phyloP scores from a whole-genome alignment of 64 coral and sea anemone species.

The Platygyra sinensis region DNA sequence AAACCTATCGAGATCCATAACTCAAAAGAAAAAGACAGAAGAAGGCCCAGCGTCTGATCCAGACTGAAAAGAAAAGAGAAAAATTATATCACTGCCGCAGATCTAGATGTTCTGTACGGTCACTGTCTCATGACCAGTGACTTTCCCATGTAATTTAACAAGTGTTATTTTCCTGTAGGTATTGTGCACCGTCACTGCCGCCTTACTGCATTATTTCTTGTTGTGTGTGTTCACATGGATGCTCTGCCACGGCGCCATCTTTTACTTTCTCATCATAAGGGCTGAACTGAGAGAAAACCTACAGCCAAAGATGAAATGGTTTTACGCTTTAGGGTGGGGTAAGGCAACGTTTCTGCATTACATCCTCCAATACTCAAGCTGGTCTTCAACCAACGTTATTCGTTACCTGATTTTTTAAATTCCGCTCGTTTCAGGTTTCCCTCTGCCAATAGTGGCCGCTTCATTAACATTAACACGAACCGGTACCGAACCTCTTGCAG shows the following conservation, averaged over 20 bases:
- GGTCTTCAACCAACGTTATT: not conserved
- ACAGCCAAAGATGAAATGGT: slow-evolving; percentile 56
- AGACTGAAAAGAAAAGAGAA: no score
- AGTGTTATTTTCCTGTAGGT: not conserved
- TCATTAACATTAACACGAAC: not conserved
- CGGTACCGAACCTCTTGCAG: not conserved
- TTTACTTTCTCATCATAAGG: slow-evolving; percentile 61
- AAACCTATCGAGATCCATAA: no score
- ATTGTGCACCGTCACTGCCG: slow-evolving; percentile 43
- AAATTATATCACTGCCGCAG: no score
- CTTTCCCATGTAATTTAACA: no score
- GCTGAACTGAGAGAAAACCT: slow-evolving; percentile 9
- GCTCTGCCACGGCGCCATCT: slow-evolving; percentile 50
- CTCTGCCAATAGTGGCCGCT: slow-evolving; percentile 3
- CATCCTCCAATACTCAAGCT: no score
- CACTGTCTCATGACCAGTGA: no score
- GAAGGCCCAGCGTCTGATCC: no score
- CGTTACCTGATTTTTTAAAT: not conserved
- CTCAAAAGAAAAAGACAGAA: no score
- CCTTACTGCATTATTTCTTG: slow-evolving; percentile 63
- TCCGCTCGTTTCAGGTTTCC: slow-evolving; percentile 18
- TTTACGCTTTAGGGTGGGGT: slow-evolving; percentile 70
- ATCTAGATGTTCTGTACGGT: no score
- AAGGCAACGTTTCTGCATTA: not conserved
- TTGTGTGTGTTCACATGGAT: slow-evolving; percentile 65